Conservation (phyloP, 2,797 vertebrate genomes). For the Manis javanica region DNA sequence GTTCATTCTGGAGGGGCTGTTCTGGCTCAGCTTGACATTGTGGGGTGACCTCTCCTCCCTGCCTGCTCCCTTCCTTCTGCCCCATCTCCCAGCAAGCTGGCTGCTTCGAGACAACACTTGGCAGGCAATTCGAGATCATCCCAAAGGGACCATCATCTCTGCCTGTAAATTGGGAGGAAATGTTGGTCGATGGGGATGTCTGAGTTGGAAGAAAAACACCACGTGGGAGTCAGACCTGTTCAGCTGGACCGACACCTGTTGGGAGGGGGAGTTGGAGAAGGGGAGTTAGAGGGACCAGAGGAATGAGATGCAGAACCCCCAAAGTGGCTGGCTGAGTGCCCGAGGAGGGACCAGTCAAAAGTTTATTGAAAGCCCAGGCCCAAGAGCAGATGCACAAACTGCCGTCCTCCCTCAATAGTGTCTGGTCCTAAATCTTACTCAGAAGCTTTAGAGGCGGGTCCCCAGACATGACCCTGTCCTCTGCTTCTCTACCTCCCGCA, state of each 20-base stretch:
- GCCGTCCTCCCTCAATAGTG: fast-evolving
- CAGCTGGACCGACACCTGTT: constrained; percentile 84
- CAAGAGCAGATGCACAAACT: not conserved
- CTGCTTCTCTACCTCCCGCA: not conserved
- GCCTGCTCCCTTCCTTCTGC: not conserved
- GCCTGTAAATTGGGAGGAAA: constrained; percentile 87
- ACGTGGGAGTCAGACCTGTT: constrained; percentile 83
- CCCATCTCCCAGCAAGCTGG: not conserved
- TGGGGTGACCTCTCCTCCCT: not conserved
- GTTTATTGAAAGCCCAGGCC: not conserved
- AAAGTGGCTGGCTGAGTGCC: not conserved
- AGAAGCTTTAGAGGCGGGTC: not conserved
- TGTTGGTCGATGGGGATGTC: constrained; percentile 84
- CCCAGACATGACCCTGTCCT: fast-evolving
- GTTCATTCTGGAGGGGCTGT: not conserved
- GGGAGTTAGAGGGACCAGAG: not conserved
- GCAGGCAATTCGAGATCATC: not conserved
- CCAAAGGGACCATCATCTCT: not conserved
- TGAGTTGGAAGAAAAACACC: constrained; percentile 83
- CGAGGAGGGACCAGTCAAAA: not conserved
- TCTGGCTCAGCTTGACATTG: not conserved
- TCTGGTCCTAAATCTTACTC: not conserved
- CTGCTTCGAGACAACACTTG: not conserved
- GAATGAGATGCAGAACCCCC: not conserved
- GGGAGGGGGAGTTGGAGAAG: fast-evolving